Conservation (phyloP, 2,888 invertebrate species). For the Tenthredo scrophulariae region DNA sequence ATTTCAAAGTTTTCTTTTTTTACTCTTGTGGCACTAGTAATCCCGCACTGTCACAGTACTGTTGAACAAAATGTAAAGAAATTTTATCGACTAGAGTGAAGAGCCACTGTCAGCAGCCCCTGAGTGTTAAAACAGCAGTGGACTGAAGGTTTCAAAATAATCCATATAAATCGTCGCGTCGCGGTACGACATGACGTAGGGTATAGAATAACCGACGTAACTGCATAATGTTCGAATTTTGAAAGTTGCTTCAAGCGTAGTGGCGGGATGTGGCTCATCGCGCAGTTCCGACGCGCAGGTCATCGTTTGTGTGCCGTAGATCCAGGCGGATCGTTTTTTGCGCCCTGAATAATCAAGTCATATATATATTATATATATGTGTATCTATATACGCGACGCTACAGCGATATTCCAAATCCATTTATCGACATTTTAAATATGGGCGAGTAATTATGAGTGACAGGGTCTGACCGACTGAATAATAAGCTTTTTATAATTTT, state of each 20-base stretch:
- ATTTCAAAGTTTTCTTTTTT: background rate
- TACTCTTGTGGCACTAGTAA: background rate
- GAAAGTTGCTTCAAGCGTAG: constrained; percentile 20
- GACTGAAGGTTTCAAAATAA: background rate
- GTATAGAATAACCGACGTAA: constrained; percentile 17
- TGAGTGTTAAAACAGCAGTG: background rate
- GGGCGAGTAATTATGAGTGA: no score
- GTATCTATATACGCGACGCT: background rate
- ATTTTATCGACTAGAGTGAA: background rate
- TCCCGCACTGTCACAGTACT: background rate
- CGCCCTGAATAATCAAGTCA: constrained; percentile 51
- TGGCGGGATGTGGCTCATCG: constrained; percentile 14
- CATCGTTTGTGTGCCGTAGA: constrained; percentile 49
- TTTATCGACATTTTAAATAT: background rate
- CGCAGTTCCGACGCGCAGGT: constrained; percentile 38
- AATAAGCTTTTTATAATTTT: background rate
- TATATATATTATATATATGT: background rate
- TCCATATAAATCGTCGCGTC: constrained; percentile 17
- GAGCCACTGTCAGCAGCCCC: background rate
- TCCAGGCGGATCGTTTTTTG: constrained; percentile 36
- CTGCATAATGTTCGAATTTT: constrained; percentile 40
- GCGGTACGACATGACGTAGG: constrained; percentile 15
- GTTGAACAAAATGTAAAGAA: background rate
- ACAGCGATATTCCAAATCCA: background rate
- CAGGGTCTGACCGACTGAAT: no score